Evolutionary conservation across 2,113 vertebrate genomes (phyloP), one percentile per base, ranked within the genome.

Genomic region (Paramormyrops kingsleyae): DNA sequence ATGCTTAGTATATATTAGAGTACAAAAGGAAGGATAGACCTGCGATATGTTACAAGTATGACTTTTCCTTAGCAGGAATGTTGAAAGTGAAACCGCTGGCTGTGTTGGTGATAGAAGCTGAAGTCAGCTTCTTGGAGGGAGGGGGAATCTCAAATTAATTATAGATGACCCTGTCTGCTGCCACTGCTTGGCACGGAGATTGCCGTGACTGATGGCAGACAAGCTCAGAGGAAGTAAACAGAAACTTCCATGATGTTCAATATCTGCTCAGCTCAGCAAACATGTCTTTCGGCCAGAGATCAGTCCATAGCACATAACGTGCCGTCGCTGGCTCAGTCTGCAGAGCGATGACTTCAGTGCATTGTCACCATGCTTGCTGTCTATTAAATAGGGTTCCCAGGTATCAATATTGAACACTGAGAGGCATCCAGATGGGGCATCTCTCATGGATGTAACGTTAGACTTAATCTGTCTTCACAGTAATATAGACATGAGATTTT

Each of bases 121-220:
- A 7, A 86, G 21, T 47, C 42, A 44, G 83, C 77, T 42, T 47
- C 74, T 53, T 47, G 49, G 70, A 53, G 89, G 47, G 42, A 59
- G 70, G 91, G 89, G 92, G 91, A 19, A 91, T 91, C 87, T 89
- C 87, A 92, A 91, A 93, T 93, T 91, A 74, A 92, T 89, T 89
- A 92, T 92, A 47, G 92, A 91, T 91, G 17, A 56, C 47, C 49
- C 35, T 77, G 49, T 59, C 50, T 77, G 19, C 59, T 59, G 87
- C 59, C 70, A 42, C 80, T 90, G 50, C 90, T 85, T n/a, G 77
- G 87, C 56, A 89, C 87, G 2, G 59, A 74, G 88, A 80, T 90
- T 66, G 86, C 31, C 56, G 39, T 44, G 92, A 90, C 70, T 87
- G 77, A 90, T 87, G 50, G 74, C 47, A 27, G 17, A 52, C 15